Evolutionary conservation across 1,140 invertebrate species (phyloP).

Genomic region (Drosophila pectinifera): DNA sequence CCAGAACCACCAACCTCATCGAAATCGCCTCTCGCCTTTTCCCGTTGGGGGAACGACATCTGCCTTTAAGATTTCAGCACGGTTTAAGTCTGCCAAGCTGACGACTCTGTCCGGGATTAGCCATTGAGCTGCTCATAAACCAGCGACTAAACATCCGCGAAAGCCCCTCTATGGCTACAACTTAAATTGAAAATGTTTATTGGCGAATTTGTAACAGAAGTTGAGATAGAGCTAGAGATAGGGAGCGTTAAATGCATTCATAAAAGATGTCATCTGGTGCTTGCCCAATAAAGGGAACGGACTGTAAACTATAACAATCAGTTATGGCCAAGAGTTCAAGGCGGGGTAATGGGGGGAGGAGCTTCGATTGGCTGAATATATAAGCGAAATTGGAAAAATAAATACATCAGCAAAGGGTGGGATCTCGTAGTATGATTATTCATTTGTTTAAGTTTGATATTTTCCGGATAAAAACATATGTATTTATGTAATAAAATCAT

Average conservation of each 20-base stretch:
- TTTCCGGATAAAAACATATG: too few relatives aligned
- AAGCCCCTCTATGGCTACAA: constrained; percentile 28
- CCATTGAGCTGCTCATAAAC: constrained; percentile 67
- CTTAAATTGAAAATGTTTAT: constrained; percentile 52
- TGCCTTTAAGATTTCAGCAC: constrained; percentile 67
- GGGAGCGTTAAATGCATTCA: constrained; percentile 16
- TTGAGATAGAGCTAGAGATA: constrained; percentile 17
- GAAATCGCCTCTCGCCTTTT: constrained; percentile 6
- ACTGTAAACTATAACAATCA: constrained; percentile 9
- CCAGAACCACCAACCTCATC: not conserved
- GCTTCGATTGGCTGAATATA: too few relatives aligned
- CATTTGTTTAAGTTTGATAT: too few relatives aligned
- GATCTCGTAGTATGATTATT: too few relatives aligned
- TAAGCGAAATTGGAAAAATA: not conserved
- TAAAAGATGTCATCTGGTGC: constrained; percentile 17
- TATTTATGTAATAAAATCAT: too few relatives aligned
- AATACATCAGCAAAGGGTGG: too few relatives aligned
- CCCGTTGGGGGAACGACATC: constrained; percentile 22
- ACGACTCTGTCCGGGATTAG: constrained; percentile 65
- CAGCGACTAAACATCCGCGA: constrained; percentile 47
- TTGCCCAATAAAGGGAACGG: not conserved
- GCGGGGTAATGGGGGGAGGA: not conserved
- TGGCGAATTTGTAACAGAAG: constrained; percentile 38
- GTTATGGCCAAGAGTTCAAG: not conserved
- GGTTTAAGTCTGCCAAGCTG: constrained; percentile 58